phyloP scores from a whole-genome alignment of 2,113 vertebrate species.

The Thamnaconus septentrionalis region DNA sequence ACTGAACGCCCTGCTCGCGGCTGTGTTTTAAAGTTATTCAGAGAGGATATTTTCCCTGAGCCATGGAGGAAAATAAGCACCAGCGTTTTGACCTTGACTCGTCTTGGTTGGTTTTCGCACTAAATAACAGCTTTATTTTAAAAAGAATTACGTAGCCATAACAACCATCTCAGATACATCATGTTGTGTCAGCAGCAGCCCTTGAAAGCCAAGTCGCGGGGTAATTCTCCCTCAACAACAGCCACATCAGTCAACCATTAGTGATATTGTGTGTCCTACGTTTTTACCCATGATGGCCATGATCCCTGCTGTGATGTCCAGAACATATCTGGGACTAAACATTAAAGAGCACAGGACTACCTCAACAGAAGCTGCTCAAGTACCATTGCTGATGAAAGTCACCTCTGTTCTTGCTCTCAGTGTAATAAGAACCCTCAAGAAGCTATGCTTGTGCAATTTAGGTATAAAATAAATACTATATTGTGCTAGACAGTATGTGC shows the following conservation, averaged over 20 bases:
- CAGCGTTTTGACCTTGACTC: constrained; percentile 64
- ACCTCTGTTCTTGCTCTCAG: constrained; percentile 27
- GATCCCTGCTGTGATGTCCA: constrained; percentile 68
- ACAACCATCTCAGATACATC: constrained; percentile 62
- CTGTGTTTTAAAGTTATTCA: constrained; percentile 6
- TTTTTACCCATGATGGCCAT: constrained; percentile 69
- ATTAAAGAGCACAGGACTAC: constrained; percentile 59
- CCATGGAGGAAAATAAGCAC: constrained; percentile 39
- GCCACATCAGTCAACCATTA: constrained; percentile 71
- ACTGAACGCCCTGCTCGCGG: constrained; percentile 2
- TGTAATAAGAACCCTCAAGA: constrained; percentile 21
- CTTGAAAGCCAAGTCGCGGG: constrained; percentile 72
- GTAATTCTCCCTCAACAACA: constrained; percentile 70
- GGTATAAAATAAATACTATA: neutral
- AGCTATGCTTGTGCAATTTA: constrained; percentile 12
- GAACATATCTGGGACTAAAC: constrained; percentile 75
- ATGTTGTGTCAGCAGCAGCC: constrained; percentile 62
- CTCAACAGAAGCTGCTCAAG: constrained; percentile 53
- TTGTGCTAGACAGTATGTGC: neutral
- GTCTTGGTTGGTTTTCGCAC: constrained; percentile 60
- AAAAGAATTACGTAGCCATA: constrained; percentile 72
- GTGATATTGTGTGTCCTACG: constrained; percentile 62
- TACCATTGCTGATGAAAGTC: constrained; percentile 50
- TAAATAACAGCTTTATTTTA: constrained; percentile 71
- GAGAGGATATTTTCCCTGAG: constrained; percentile 46